phyloP scores from a whole-genome alignment of 2,888 invertebrate genomes.

The Electrophaes corylata region DNA sequence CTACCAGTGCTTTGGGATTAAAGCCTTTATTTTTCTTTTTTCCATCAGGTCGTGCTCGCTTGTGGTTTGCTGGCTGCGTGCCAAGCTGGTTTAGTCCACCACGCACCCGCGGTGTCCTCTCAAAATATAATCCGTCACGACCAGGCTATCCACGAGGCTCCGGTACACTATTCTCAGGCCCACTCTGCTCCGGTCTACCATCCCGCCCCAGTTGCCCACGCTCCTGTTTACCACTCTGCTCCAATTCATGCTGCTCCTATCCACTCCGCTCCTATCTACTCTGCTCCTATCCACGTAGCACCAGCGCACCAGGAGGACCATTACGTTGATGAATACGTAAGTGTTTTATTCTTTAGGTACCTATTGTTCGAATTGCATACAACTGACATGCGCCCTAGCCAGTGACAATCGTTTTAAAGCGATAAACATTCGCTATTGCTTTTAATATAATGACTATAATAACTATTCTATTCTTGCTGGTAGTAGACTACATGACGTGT shows the following conservation, averaged over 20 bases:
- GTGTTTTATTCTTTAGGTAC: constrained; percentile 38
- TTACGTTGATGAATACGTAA: constrained; percentile 78
- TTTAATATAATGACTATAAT: too few species aligned
- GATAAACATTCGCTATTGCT: too few species aligned
- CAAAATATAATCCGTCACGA: constrained; percentile 78
- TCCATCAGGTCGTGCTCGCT: constrained; percentile 60
- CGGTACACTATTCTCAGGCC: constrained; percentile 58
- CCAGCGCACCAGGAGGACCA: constrained; percentile 63
- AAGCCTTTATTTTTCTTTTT: constrained; percentile 15
- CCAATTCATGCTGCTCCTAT: constrained; percentile 48
- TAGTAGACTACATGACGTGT: too few species aligned
- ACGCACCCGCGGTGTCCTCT: constrained; percentile 76
- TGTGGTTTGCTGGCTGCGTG: constrained; percentile 69
- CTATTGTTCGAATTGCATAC: too few species aligned
- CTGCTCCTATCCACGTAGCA: constrained; percentile 42
- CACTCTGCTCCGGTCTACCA: constrained; percentile 51
- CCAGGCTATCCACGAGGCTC: constrained; percentile 64
- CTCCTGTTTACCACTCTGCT: constrained; percentile 44
- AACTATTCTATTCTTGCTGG: too few species aligned
- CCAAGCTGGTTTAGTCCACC: constrained; percentile 72
- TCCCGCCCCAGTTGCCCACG: constrained; percentile 42
- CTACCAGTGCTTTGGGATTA: too few species aligned
- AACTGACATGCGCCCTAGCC: too few species aligned
- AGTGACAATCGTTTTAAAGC: too few species aligned
- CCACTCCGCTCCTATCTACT: constrained; percentile 46